A percentile compares a stretch with the other conserved stretches of the same genome.
These are phyloP conservation scores for Empis livida DNA, from an alignment of 2,888 invertebrate species.

Conservation along the genomic window DNA sequence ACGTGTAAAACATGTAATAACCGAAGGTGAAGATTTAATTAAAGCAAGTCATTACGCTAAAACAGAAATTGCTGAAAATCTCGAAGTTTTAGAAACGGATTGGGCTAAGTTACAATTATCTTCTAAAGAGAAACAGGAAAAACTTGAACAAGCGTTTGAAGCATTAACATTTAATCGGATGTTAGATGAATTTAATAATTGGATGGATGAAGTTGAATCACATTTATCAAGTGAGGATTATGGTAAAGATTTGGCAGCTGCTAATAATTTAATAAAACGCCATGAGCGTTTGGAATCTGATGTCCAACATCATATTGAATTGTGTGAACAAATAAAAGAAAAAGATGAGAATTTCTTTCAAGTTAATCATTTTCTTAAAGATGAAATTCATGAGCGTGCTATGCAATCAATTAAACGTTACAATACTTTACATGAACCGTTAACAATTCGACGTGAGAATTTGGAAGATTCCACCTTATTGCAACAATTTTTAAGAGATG, in stretches of 20 bases:
- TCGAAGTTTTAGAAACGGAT: conserved; percentile 71
- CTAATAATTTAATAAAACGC: conserved; percentile 67
- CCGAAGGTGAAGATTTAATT: conserved; percentile 62
- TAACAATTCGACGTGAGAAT: conserved; percentile 82
- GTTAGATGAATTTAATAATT: conserved; percentile 82
- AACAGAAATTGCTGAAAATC: conserved; percentile 66
- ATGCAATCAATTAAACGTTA: conserved; percentile 54
- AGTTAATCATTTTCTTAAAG: conserved; percentile 77
- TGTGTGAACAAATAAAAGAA: conserved; percentile 65
- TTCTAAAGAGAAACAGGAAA: conserved; percentile 68
- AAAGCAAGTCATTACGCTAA: conserved; percentile 78
- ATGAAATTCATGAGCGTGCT: conserved; percentile 68
- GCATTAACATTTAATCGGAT: conserved; percentile 78
- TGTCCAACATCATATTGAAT: conserved; percentile 69
- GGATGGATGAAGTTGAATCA: conserved; percentile 80
- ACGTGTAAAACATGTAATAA: conserved; percentile 68
- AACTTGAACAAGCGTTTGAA: conserved; percentile 83
- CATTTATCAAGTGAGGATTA: conserved; percentile 44
- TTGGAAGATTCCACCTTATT: conserved; percentile 78
- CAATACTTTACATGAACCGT: conserved; percentile 73
- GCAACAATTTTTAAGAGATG: conserved; percentile 82
- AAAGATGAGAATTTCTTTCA: conserved; percentile 66
- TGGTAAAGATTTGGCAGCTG: conserved; percentile 80
- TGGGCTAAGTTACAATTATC: conserved; percentile 79
- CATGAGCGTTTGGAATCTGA: conserved; percentile 77